These are phyloP conservation scores for Chloroceryle inda DNA, from an alignment of 2,797 vertebrate species.

Conservation along the genomic window DNA sequence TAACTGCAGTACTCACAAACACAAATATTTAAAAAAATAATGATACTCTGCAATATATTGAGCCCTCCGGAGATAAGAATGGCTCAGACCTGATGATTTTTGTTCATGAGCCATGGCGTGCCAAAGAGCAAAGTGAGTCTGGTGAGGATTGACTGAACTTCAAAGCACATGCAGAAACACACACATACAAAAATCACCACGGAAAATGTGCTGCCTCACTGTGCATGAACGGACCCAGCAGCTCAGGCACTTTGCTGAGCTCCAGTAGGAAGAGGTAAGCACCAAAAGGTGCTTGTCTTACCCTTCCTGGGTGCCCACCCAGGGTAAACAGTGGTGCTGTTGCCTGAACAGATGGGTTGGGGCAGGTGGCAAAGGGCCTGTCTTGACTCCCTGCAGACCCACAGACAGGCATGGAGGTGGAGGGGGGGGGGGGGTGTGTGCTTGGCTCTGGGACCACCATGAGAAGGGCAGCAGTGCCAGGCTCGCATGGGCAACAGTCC, in stretches of 20 bases:
- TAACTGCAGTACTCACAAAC: neutral
- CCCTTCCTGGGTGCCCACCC: conserved; percentile 27
- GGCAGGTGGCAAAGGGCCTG: neutral
- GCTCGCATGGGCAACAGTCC: neutral
- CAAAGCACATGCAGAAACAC: accelerated
- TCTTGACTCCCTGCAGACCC: neutral
- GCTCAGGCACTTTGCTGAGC: neutral
- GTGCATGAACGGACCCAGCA: neutral
- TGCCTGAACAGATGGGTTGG: neutral
- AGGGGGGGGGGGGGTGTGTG: neutral
- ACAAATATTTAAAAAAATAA: neutral
- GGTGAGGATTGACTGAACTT: neutral
- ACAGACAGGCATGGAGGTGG: neutral
- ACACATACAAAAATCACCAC: neutral
- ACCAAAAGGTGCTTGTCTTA: neutral
- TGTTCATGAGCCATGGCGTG: neutral
- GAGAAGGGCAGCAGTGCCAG: neutral
- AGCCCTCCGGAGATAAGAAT: neutral
- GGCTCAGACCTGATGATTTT: neutral
- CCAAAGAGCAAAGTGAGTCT: neutral
- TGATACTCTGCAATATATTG: neutral
- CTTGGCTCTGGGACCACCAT: neutral
- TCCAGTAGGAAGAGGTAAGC: neutral
- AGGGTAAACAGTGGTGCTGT: neutral
- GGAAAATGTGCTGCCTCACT: neutral